Percentiles rank a stretch among this genome's conserved stretches.
phyloP scores from a whole-genome alignment of 1,140 invertebrate species.

The Tetranychus urticae region DNA sequence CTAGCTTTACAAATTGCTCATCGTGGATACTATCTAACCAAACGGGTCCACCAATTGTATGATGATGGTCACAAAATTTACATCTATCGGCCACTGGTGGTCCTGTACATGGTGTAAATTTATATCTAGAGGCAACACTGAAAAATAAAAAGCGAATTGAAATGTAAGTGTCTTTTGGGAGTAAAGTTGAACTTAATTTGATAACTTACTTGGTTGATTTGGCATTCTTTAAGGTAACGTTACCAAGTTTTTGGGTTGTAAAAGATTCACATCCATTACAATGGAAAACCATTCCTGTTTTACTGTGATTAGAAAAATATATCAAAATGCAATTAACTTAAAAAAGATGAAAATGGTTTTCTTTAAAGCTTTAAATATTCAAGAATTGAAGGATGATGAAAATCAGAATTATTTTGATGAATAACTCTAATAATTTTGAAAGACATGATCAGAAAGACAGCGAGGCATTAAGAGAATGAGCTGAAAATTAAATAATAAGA shows the following conservation, averaged over 20 bases:
- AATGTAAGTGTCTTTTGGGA: background rate
- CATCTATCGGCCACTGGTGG: conserved; percentile 41
- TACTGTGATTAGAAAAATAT: conserved; percentile 27
- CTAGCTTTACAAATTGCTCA: conserved; percentile 36
- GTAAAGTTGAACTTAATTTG: background rate
- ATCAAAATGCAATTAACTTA: background rate
- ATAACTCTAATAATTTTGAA: background rate
- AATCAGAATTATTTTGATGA: too few species aligned
- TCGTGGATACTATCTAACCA: conserved; percentile 70
- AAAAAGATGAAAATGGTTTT: background rate
- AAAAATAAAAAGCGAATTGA: background rate
- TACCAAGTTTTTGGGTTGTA: conserved; percentile 39
- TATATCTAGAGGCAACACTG: conserved; percentile 16
- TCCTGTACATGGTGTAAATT: conserved; percentile 36
- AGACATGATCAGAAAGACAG: too few species aligned
- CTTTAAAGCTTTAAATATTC: too few species aligned
- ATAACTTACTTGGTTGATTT: conserved; percentile 16
- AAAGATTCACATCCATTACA: conserved; percentile 64
- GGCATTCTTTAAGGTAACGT: conserved; percentile 21
- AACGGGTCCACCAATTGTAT: conserved; percentile 72
- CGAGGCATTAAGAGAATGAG: too few species aligned
- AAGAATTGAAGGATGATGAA: too few species aligned
- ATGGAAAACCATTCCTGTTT: conserved; percentile 60
- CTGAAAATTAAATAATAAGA: too few species aligned
- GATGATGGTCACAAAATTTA: conserved; percentile 42